A percentile compares a stretch with the other conserved stretches of the same genome.
Conservation (phyloP, 2,113 vertebrate genomes). For the Elephas maximus region DNA sequence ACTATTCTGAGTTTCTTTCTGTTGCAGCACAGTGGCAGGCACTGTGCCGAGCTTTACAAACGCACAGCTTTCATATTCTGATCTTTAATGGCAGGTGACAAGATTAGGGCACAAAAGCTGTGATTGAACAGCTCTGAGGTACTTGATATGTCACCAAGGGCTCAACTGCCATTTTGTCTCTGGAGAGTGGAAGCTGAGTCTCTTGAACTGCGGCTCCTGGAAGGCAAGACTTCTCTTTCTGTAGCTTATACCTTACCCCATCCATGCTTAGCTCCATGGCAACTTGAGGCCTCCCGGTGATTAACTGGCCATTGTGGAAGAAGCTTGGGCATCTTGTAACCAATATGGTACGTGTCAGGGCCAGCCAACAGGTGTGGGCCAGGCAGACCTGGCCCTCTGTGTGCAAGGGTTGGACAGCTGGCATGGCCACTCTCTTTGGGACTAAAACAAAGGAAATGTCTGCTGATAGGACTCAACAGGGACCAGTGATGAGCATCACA, state of each 20-base stretch:
- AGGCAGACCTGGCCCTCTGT: fast-evolving
- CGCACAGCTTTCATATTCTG: conserved; percentile 48
- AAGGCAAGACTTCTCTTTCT: neutral
- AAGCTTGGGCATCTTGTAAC: fast-evolving
- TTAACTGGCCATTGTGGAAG: neutral
- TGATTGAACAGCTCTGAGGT: conserved; percentile 56
- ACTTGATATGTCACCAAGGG: conserved; percentile 19
- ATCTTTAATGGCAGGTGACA: conserved; percentile 69
- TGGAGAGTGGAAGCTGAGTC: neutral
- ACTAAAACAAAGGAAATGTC: neutral
- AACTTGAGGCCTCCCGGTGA: fast-evolving
- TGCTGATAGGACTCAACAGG: neutral
- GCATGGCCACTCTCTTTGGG: neutral
- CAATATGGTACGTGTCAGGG: neutral
- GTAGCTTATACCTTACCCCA: fast-evolving
- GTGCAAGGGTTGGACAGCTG: neutral
- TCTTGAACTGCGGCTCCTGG: neutral
- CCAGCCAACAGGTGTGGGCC: fast-evolving
- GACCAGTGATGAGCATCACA: neutral
- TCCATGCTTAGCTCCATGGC: fast-evolving
- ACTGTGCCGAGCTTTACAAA: conserved; percentile 30
- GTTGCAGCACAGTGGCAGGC: neutral
- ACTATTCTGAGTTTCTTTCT: conserved; percentile 54
- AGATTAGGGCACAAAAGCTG: conserved; percentile 61
- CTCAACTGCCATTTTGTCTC: neutral